These are phyloP conservation scores for Chrysaora quinquecirrha DNA, from an alignment of 30 jellyfish, hydroid and myxozoan genomes.

Conservation along the genomic window DNA sequence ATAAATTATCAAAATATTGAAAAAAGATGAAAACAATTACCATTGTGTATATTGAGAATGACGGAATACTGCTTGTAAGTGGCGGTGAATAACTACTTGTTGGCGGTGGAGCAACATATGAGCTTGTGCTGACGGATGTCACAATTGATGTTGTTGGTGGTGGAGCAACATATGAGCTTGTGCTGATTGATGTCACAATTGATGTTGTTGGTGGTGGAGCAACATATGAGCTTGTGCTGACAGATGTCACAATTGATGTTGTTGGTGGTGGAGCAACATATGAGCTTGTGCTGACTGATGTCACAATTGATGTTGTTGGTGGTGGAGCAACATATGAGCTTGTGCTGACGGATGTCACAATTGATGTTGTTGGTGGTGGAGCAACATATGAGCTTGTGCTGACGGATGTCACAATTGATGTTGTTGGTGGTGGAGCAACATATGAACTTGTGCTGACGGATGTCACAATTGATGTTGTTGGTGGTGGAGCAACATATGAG, in stretches of 20 bases:
- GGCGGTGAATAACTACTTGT: neutral
- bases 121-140: neutral
- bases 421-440: neutral
- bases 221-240: neutral
- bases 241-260: neutral
- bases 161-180: neutral
- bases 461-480: neutral
- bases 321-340: neutral
- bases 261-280: neutral
- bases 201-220: slow-evolving; percentile 2
- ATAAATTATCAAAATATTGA: neutral
- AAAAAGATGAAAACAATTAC: neutral
- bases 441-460: neutral
- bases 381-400: neutral
- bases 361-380: neutral
- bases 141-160: neutral
- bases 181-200: neutral
- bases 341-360: neutral
- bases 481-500: neutral
- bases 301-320: neutral
- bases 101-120: neutral
- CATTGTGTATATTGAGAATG: neutral
- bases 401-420: neutral
- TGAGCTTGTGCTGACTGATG: neutral
- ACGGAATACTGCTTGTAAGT: slow-evolving; percentile 15